Percentiles rank a stretch among this genome's conserved stretches.
Conservation (phyloP, 2,888 invertebrate species). For the Acronicta leporina region DNA sequence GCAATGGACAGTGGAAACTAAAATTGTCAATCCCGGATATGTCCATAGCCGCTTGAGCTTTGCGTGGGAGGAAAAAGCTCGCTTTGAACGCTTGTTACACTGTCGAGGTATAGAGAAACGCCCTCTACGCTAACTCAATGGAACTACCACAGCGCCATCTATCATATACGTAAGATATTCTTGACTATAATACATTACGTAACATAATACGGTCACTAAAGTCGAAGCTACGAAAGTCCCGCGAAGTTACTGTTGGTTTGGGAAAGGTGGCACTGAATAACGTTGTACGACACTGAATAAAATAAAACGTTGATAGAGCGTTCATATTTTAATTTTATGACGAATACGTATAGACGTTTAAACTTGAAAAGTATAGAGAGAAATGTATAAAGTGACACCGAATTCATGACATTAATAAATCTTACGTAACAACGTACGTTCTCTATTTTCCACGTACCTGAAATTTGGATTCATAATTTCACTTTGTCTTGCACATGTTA, state of each 20-base stretch:
- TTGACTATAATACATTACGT: neutral
- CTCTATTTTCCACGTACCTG: too few relatives aligned
- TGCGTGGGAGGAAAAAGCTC: constrained; percentile 65
- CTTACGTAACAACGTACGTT: too few relatives aligned
- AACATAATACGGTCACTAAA: neutral
- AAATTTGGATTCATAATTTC: too few relatives aligned
- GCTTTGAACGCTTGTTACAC: constrained; percentile 40
- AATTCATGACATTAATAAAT: too few relatives aligned
- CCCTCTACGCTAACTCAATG: constrained; percentile 50
- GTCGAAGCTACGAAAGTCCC: neutral
- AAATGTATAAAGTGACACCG: too few relatives aligned
- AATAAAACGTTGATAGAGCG: neutral
- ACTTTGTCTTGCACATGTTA: too few relatives aligned
- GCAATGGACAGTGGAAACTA: constrained; percentile 61
- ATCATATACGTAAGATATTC: constrained; percentile 5
- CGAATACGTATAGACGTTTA: too few relatives aligned
- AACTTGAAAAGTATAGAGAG: too few relatives aligned
- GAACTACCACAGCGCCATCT: constrained; percentile 66
- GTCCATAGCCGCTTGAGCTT: constrained; percentile 33
- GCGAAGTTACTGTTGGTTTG: neutral
- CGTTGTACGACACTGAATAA: neutral
- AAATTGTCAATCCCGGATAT: constrained; percentile 6
- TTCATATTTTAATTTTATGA: neutral
- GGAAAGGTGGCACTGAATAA: constrained; percentile 30
- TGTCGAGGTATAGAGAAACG: constrained; percentile 41